Evolutionary conservation across 2,888 invertebrate genomes (phyloP), one percentile per base, ranked within the genome.

Genomic region (Sclerodermus sp.): DNA sequence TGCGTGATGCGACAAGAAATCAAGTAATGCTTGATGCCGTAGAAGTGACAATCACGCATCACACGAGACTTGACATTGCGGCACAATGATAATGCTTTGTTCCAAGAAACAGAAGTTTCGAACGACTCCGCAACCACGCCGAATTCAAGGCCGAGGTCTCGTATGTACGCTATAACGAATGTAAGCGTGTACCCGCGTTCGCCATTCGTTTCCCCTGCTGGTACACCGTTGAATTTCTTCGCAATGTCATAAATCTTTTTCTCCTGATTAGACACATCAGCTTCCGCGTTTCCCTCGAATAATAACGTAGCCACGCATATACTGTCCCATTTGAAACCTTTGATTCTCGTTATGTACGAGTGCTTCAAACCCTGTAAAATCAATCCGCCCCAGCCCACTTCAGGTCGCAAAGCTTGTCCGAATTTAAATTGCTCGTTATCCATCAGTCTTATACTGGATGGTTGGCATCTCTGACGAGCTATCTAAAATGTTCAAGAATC

Each of bases 91-190:
- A 88, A 79, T 10, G 93, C 87, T 46, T 91, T 86, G 79, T 95
- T 93, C 98, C 98, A 99, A 1, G 98, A 91, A 1, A 96, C 96
- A 0, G 98, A 98, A 0, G 99, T 99, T 81, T 99, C 98, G 81
- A 99, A 99, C 0, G 97, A 97, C 79, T 99, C 98, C 0, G 96
- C 91, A 1, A 97, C 88, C 14, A 96, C 85, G 60, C 87, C 85
- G 77, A 89, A 92, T 47, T 93, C 90, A 58, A 98, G 82, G 0
- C 89, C 97, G 43, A 97, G 81, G 77, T 99, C 98, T 79, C 98
- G 85, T 37, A 99, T 87, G 75, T 99, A 99, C 9, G 99, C 99
- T 59, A 99, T 98, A 50, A 97, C 95, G 76, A 97, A 99, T 0
- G 99, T 99, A 39, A 99, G 82, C 69, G 93, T 89, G 74, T 99